A percentile compares a stretch with the other conserved stretches of the same genome.
Evolutionary conservation across 2,797 vertebrate genomes (phyloP).

Genomic region (Acanthornis magna): DNA sequence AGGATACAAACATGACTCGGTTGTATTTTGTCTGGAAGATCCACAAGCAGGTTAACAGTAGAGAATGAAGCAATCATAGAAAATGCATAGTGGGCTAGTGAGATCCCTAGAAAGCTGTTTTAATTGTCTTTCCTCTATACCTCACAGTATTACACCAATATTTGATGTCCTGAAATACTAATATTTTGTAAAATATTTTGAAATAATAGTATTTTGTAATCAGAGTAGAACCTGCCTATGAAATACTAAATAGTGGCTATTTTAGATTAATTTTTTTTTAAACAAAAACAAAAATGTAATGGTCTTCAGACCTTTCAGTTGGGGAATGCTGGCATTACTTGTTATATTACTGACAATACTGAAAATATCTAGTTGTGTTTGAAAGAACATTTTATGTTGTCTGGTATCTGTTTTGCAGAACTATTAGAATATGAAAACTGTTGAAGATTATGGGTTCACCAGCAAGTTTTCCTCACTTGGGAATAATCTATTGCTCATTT

Average conservation of each 20-base stretch:
- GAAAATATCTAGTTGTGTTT: not conserved
- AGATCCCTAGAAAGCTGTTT: not conserved
- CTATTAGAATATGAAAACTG: not conserved
- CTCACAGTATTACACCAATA: not conserved
- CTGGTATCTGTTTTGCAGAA: not conserved
- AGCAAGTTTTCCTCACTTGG: slow-evolving; percentile 37
- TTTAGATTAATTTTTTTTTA: not conserved
- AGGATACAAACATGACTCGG: not conserved
- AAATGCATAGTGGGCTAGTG: not conserved
- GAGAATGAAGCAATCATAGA: not conserved
- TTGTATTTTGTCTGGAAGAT: not conserved
- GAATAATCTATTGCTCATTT: slow-evolving; percentile 67
- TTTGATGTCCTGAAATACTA: not conserved
- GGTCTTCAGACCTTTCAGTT: not conserved
- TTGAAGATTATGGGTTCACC: not conserved
- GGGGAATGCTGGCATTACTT: not conserved
- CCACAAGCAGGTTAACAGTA: not conserved
- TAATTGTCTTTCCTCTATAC: not conserved
- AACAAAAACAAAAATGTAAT: not conserved
- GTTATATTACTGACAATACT: not conserved
- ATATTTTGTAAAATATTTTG: not conserved
- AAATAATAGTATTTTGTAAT: not conserved
- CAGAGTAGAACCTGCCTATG: not conserved
- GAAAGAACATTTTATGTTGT: not conserved
- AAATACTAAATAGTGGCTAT: not conserved